Evolutionary conservation across 2,888 invertebrate genomes (phyloP).

Genomic region (Dicranocentrus wangi): DNA sequence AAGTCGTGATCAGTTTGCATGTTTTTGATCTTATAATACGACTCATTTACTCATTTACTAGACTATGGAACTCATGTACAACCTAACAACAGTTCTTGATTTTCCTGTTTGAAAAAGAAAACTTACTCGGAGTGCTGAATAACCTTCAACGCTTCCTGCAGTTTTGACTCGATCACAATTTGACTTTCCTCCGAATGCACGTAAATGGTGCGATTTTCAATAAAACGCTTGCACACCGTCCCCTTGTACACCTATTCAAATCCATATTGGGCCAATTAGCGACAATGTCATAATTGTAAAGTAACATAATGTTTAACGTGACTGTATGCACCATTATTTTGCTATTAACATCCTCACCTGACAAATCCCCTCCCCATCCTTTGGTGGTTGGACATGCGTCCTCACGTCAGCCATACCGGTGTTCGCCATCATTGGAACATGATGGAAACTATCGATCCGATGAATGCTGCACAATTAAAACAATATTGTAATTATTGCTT

Average conservation of each 20-base stretch:
- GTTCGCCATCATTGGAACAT: slow-evolving; percentile 72
- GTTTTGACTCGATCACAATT: slow-evolving; percentile 85
- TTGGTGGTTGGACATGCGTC: slow-evolving; percentile 70
- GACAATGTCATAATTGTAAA: no score
- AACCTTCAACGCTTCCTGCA: slow-evolving; percentile 88
- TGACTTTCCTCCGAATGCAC: slow-evolving; percentile 88
- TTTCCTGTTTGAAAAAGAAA: background rate
- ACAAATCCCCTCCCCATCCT: slow-evolving; percentile 72
- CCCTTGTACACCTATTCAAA: slow-evolving; percentile 86
- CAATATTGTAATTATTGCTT: background rate
- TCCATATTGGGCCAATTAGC: no score
- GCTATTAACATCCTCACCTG: slow-evolving; percentile 69
- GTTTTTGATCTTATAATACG: no score
- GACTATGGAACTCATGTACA: no score
- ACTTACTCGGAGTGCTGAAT: slow-evolving; percentile 87
- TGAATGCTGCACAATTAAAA: slow-evolving; percentile 68
- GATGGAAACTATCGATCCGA: slow-evolving; percentile 70
- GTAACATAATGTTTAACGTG: background rate
- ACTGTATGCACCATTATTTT: background rate
- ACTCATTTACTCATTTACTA: background rate
- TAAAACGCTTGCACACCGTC: slow-evolving; percentile 84
- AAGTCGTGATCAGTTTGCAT: no score
- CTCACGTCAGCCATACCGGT: slow-evolving; percentile 59
- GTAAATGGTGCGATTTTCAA: slow-evolving; percentile 88
- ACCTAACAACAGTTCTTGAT: background rate